Base-by-base conservation (phyloP, 1,140 invertebrate genomes). In the Sinonovacula constricta region DNA sequence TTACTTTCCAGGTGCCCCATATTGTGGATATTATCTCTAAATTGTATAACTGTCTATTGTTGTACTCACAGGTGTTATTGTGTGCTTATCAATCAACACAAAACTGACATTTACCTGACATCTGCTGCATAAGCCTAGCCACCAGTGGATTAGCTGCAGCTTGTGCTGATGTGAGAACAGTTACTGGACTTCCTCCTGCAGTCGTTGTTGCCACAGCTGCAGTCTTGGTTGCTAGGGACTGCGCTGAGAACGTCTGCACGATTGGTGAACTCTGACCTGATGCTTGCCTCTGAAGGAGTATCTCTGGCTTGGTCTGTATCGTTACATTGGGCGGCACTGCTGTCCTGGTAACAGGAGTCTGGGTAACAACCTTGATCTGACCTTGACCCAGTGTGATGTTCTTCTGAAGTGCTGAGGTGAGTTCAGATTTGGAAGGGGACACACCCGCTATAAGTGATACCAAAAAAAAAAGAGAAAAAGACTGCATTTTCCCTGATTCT, bases 41-140 rank as follows among this genome's bases (percentile, higher is more conserved):
- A n/a, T n/a, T n/a, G n/a, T n/a, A n/a, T n/a, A n/a, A n/a, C n/a
- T n/a, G n/a, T n/a, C n/a, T n/a, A n/a, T n/a, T n/a, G n/a, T n/a
- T n/a, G n/a, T n/a, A n/a, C n/a, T n/a, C n/a, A n/a, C n/a, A n/a
- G n/a, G n/a, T n/a, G n/a, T n/a, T n/a, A n/a, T n/a, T n/a, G n/a
- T n/a, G n/a, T n/a, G n/a, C n/a, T n/a, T n/a, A n/a, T n/a, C n/a
- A n/a, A n/a, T n/a, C n/a, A n/a, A n/a, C n/a, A n/a, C n/a, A n/a
- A n/a, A n/a, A n/a, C n/a, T n/a, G 3, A n/a, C 1, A 2, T n/a
- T 33, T 33, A 76, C 60, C 63, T 39, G 72, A 76, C 72, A 76
- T 76, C 24, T 76, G 75, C 57, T 69, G 66, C 75, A 78, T 70
- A n/a, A 78, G 51, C 26, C 66, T 78, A 18, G 75, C 75, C 4